Conservation (phyloP, 2,113 vertebrate species). For the Sinocyclocheilus anshuiensis region DNA sequence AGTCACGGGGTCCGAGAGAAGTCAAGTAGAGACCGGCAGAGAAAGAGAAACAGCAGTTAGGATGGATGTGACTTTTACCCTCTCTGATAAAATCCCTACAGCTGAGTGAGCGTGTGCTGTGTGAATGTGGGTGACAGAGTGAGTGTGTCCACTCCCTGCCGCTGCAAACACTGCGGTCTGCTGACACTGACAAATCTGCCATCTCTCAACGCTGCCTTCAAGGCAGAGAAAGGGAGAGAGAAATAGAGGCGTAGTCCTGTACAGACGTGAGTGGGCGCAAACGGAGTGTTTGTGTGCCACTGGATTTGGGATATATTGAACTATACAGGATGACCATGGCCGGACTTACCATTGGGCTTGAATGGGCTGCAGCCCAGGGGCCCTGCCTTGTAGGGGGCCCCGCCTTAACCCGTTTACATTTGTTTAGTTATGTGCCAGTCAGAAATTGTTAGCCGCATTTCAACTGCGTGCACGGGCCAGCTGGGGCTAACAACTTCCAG, state of each 20-base stretch:
- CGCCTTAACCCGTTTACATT: no score
- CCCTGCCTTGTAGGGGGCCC: no score
- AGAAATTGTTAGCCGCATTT: no score
- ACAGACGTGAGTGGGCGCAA: conserved; percentile 31
- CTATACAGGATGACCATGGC: background rate
- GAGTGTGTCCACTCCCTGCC: conserved; percentile 53
- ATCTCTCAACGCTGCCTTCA: conserved; percentile 53
- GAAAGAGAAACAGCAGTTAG: conserved; percentile 12
- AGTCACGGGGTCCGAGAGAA: conserved; percentile 24
- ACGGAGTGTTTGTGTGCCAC: conserved; percentile 24
- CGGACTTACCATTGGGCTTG: no score
- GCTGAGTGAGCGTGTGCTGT: conserved; percentile 21
- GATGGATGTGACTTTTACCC: background rate
- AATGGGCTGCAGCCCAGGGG: no score
- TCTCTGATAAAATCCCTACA: conserved; percentile 34
- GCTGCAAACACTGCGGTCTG: conserved; percentile 58
- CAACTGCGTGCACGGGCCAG: no score
- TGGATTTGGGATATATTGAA: conserved; percentile 9
- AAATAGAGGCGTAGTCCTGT: conserved; percentile 34
- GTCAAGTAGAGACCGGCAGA: background rate
- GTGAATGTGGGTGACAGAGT: conserved; percentile 43
- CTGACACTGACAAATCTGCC: conserved; percentile 63
- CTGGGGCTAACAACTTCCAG: no score
- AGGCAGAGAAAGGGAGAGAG: conserved; percentile 42
- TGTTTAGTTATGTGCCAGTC: no score